Evolutionary conservation across 1,140 invertebrate genomes (phyloP).

Genomic region (Lutraria rhynchaena): DNA sequence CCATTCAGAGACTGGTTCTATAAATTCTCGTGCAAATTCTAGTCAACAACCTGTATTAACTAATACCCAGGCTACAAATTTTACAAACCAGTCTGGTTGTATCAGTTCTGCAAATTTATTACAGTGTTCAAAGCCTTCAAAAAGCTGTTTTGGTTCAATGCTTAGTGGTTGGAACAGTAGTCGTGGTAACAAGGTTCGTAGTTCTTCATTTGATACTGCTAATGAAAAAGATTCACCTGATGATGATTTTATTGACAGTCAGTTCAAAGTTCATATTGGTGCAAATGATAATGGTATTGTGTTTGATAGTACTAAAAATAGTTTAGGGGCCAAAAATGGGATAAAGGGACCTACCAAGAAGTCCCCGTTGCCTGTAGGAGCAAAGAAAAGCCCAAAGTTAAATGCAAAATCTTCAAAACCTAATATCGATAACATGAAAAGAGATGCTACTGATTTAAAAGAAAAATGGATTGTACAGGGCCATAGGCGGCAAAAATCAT

Average conservation of each 20-base stretch:
- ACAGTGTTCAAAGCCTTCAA: no score
- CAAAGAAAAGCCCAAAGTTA: conserved; percentile 15
- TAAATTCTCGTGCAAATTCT: background rate
- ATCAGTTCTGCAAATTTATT: background rate
- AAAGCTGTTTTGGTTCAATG: conserved; percentile 17
- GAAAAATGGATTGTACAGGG: conserved; percentile 20
- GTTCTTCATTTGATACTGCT: background rate
- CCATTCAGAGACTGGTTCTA: background rate
- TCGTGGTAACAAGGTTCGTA: background rate
- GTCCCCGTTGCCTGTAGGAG: background rate
- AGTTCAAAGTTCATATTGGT: no score
- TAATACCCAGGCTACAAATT: background rate
- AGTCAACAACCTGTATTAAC: background rate
- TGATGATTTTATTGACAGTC: no score
- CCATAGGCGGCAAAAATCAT: conserved; percentile 42
- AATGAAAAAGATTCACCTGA: no score
- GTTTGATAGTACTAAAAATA: background rate
- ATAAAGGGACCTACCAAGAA: conserved; percentile 9
- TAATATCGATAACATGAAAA: background rate
- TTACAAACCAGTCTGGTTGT: conserved; percentile 18
- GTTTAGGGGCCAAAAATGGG: background rate
- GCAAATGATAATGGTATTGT: no score
- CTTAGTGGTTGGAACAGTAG: background rate
- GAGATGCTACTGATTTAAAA: background rate
- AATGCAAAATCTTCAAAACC: background rate